Evolutionary conservation across 2,113 vertebrate genomes (phyloP).

Genomic region (Barnardius zonarius): DNA sequence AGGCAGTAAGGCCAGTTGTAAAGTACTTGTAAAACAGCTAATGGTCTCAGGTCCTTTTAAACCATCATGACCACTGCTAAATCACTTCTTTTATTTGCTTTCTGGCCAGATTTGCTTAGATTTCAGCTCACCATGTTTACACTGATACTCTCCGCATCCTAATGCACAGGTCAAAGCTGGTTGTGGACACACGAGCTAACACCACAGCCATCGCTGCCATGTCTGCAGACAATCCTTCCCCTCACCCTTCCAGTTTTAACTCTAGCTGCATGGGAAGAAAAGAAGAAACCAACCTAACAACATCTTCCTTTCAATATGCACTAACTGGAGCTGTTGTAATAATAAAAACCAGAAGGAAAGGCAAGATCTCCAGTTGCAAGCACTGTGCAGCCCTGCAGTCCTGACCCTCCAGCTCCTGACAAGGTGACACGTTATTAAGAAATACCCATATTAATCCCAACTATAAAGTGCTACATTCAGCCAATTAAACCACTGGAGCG

Average conservation of each 20-base stretch:
- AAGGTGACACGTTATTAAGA: constrained; percentile 17
- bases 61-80: background rate
- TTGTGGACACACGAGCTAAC: accelerated
- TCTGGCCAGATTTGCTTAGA: constrained; percentile 38
- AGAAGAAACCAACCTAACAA: background rate
- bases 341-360: constrained; percentile 6
- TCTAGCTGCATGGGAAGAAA: background rate
- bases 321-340: background rate
- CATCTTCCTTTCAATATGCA: background rate
- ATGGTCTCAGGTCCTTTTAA: constrained; percentile 27
- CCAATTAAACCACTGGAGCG: background rate
- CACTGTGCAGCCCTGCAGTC: background rate
- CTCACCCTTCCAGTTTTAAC: background rate
- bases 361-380: background rate
- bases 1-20: background rate
- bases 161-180: background rate
- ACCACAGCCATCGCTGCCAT: background rate
- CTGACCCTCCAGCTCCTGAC: constrained; percentile 4
- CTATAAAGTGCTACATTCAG: background rate
- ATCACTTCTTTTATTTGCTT: constrained; percentile 38
- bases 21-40: constrained; percentile 37
- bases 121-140: constrained; percentile 55
- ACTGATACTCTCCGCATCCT: background rate
- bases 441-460: constrained; percentile 34
- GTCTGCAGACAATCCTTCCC: background rate